Base-by-base conservation (phyloP, 2,797 vertebrate species). In the Liasis olivaceus region DNA sequence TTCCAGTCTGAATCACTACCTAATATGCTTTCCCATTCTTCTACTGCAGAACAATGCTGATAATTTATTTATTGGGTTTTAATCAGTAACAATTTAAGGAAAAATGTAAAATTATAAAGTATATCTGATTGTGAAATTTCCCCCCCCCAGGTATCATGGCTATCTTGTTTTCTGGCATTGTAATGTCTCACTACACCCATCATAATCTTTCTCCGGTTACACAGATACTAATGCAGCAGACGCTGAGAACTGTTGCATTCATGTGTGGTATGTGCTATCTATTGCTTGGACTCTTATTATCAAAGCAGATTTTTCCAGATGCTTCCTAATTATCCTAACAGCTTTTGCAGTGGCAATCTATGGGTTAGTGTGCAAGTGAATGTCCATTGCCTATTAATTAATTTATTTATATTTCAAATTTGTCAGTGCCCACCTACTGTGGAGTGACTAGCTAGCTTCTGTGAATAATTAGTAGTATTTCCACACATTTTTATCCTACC, bases 151-250 rank as follows among this genome's bases (percentile, higher is more conserved):
- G 99, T 94, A 99, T 99, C 96, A 99, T 99, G 99, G 98, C 99
- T 81, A 99, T 99, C 97, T 98, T 99, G 95, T 99, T 99, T 97
- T 99, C 99, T 0, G 99, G 99, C 85, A 99, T 99, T 0, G 99
- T 99, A 93, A 99, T 99, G 99, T 99, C 99, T 24, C 99, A 99
- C 97, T 99, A 99, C 95, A 99, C 99, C 0, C 99, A 99, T 97
- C 99, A 99, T 94, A 99, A 99, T 97, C 97, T 99, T 96, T 99
- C 99, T 62, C 99, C 99, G 0, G 99, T 99, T 94, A 99, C 99
- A 20, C 99, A 99, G 98, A 99, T 99, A 96, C 98, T 99, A 91
- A 99, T 99, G 99, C 99, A 99, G 97, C 99, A 99, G 95, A 99
- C 99, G 0, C 97, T 99, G 85, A 98, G 99, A 89, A 98, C 99